Base-by-base conservation (phyloP, 2,113 vertebrate genomes). In the Daphoenositta chrysoptera region DNA sequence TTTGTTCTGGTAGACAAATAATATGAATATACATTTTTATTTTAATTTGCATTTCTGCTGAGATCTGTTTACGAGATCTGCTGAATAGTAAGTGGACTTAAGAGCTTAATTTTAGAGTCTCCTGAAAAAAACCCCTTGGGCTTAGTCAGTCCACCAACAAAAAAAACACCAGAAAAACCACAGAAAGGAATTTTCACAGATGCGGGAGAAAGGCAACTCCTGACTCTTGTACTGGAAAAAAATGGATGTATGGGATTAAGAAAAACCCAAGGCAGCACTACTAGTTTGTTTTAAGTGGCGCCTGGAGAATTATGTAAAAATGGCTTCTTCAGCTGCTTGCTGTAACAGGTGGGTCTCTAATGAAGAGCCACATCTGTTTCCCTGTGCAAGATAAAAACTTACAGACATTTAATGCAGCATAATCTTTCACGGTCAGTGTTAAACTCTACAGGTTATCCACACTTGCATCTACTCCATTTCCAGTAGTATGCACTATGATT, bases 311-410 rank as follows among this genome's bases (percentile, higher is more conserved):
- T 87, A 89, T 60, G 82, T 89, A 89, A 91, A 96, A 95, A 91
- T 92, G 81, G 51, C 89, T 86, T 85, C 93, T 78, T 94, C 96
- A 97, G 95, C 97, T 97, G 96, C 93, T 94, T 82, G 73, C 84
- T 82, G 2, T 53, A 61, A 97, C 96, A 97, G 96, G 92, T 96
- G 95, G 82, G 79, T 44, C 89, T 90, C 94, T 86, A 56, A 83
- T 77, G 85, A 93, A 91, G 61, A 96, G 77, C 61, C 81, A 40
- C 75, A 87, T 95, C 86, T 94, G 75, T 28, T 68, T 51, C 76
- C 44, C 71, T 82, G 31, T 6, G 79, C 78, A 70, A 87, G 71
- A 75, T 42, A 45, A 70, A 93, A 87, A 57, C 58, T 76, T 44
- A 17, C 27, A 90, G 85, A 45, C 77, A 40, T 69, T 76, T 88